These are phyloP conservation scores for Hypothenemus hampei DNA, from an alignment of 1,140 invertebrate species.

Conservation along the genomic window DNA sequence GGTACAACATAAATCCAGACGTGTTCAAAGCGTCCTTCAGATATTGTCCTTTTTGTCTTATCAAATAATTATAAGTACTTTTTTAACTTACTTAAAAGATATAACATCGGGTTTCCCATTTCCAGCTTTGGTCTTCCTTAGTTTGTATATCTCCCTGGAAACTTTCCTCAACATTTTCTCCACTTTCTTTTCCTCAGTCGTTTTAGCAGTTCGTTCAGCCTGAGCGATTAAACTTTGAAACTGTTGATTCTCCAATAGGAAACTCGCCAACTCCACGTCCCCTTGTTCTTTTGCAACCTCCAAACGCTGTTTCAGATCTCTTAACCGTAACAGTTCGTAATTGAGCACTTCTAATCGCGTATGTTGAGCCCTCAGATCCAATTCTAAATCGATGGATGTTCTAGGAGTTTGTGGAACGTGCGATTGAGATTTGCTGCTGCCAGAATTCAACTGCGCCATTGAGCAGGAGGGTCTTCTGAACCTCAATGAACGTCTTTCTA, in stretches of 20 bases:
- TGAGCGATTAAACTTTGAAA: slow-evolving; percentile 73
- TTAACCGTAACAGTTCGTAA: slow-evolving; percentile 75
- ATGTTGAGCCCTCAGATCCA: slow-evolving; percentile 87
- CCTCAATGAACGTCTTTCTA: slow-evolving; percentile 81
- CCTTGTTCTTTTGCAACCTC: slow-evolving; percentile 71
- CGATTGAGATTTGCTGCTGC: slow-evolving; percentile 41
- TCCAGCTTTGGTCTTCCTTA: slow-evolving; percentile 81
- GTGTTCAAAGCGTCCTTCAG: neutral
- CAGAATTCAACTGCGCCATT: slow-evolving; percentile 35
- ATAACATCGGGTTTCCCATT: slow-evolving; percentile 85
- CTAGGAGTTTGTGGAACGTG: slow-evolving; percentile 61
- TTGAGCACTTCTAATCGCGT: slow-evolving; percentile 73
- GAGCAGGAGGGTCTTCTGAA: slow-evolving; percentile 56
- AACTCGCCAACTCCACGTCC: slow-evolving; percentile 71
- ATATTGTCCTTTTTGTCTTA: neutral
- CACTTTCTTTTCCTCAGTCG: slow-evolving; percentile 68
- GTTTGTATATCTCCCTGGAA: slow-evolving; percentile 83
- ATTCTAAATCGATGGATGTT: slow-evolving; percentile 86
- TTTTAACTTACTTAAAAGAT: slow-evolving; percentile 84
- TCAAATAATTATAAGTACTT: neutral
- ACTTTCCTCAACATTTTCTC: slow-evolving; percentile 80
- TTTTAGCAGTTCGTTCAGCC: slow-evolving; percentile 59
- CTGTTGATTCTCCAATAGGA: slow-evolving; percentile 81
- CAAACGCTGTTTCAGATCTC: slow-evolving; percentile 70
- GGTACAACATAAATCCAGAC: neutral